Evolutionary conservation across 2,113 vertebrate species (phyloP), one percentile per base, ranked within the genome.

Genomic region (Cheilinus undulatus): DNA sequence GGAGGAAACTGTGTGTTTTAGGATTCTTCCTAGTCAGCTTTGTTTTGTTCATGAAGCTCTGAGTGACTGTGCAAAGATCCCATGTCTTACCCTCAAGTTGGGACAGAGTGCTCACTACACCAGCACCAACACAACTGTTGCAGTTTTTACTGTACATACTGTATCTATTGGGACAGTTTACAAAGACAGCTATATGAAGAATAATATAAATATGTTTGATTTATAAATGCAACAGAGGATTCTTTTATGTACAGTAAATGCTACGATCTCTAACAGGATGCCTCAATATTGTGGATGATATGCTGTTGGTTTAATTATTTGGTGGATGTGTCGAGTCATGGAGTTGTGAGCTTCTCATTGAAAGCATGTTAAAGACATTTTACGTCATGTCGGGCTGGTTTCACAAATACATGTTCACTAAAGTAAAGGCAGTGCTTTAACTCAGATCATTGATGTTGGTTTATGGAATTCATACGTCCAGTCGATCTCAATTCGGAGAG

Each of bases 121-220:
- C 97, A 96, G 95, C 95, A 94, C 92, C 85, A 86, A 91, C 91
- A 82, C 83, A 89, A 88, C 90, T 92, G 92, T 87, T 92, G 93
- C 93, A 90, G 80, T 91, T 93, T 92, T 95, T 94, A 91, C 88
- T 91, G 89, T 90, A 94, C 92, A 93, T 94, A 94, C 92, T 94
- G 93, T 95, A 95, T 93, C 91, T 94, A 94, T 69, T 87, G 88
- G 92, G 89, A 91, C 86, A 88, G 90, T 93, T 91, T 92, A 93
- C 92, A 93, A 89, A 93, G 87, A 93, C 85, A 91, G 85, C 89
- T 93, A 84, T 93, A 92, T 91, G 86, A 89, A 91, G 88, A 91
- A 90, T 89, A 92, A 92, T 92, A 93, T 93, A 93, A 93, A 89
- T 89, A 91, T 78, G 83, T 87, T 88, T 59, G 83, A 81, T 93